Conservation (phyloP, 2,797 vertebrate genomes). For the Pangasius sanitwongsei region DNA sequence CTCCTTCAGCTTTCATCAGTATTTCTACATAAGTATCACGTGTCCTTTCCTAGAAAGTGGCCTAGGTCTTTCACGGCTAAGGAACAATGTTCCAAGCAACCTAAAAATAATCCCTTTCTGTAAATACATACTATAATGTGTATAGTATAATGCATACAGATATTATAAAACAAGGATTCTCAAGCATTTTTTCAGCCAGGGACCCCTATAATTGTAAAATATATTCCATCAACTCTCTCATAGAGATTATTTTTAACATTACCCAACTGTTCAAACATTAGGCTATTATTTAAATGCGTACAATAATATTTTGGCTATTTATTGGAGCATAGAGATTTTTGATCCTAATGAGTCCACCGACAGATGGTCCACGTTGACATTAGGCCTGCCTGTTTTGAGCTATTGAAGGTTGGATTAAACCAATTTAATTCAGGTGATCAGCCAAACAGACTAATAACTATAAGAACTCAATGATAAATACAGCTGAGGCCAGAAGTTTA, state of each 20-base stretch:
- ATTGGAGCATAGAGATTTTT: background rate
- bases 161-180: background rate
- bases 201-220: background rate
- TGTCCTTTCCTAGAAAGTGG: slow-evolving; percentile 14
- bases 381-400: background rate
- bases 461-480: background rate
- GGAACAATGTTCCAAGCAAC: slow-evolving; percentile 20
- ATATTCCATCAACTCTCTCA: background rate
- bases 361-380: background rate
- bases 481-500: background rate
- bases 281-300: background rate
- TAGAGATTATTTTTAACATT: background rate
- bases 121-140: background rate
- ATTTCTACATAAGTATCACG: background rate
- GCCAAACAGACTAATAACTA: background rate
- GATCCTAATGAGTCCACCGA: background rate
- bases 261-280: background rate
- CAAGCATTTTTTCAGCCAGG: background rate
- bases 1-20: slow-evolving; percentile 27
- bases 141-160: background rate
- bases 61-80: slow-evolving; percentile 24
- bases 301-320: background rate
- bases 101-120: background rate
- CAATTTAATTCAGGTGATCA: background rate
- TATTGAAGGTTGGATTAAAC: background rate